Evolutionary conservation across 1,140 invertebrate species (phyloP), one percentile per base, ranked within the genome.

Genomic region (Sitobion miscanthi): DNA sequence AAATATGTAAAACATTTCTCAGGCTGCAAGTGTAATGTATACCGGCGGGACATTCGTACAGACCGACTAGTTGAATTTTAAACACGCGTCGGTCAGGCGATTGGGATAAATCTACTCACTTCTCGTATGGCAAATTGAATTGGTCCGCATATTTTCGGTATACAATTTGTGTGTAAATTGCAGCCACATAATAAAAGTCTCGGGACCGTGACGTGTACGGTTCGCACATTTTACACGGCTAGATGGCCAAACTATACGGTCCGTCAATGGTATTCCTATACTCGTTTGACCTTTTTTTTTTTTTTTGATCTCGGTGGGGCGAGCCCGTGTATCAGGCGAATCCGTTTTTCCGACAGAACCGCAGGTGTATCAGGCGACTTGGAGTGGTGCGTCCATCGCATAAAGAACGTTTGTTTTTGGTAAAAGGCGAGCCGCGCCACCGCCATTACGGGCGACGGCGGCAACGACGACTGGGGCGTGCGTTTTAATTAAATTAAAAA

Each of bases 401-500:
- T 57, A 57, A 89, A 57, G 35, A 89, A 11, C 35, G 35, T 52
- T 14, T 38, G 21, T 38, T 86, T 83, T 89, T 21, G n/a, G n/a
- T 52, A 49, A 89, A 89, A 89, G 4, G 21, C 9, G 1, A 35
- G 4, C 82, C 45, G 17, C 87, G 17, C 87, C 23, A 0, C 5
- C 25, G n/a, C n/a, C 30, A 49, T 77, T 14, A 14, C 23, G 42
- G 42, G 42, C 35, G 3, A 42, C 49, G 8, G 21, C 35, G 1
- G 17, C 11, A 11, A 38, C 23, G 3, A 30, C 42, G 21, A 14
- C 38, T 30, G 45, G 54, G 7, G 89, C 30, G 6, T 47, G 89
- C 30, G 6, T 47, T 90, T 90, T 90, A 90, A 90, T 90, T 90
- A 52, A 90, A 90, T 90, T 90, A 45, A 69, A 62, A 54, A 62